Evolutionary conservation across 2,113 vertebrate species (phyloP), one percentile per base, ranked within the genome.

Genomic region (Trematomus loennbergii): DNA sequence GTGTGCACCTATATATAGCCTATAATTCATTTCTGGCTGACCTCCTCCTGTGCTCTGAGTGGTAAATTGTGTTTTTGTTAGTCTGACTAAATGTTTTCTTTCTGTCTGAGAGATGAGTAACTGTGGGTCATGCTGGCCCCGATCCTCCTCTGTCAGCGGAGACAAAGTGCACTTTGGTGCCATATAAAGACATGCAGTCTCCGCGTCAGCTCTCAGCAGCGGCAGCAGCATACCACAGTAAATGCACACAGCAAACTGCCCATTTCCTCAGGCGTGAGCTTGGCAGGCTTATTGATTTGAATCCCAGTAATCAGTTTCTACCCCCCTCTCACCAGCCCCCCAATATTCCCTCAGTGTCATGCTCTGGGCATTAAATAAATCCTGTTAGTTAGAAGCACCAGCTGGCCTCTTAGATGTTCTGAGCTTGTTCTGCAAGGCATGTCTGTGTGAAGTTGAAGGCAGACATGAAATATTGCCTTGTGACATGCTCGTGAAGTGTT

Each of bases 141-240:
- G 13, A 55, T 87, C 79, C 68, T 75, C 79, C 78, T 84, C 89
- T 69, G 87, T 89, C 88, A 89, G 80, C 20, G 20, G 75, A 92
- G 91, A 91, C 86, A 93, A 91, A 93, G 90, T 93, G 84, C 89
- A 86, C 86, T 86, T 84, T 86, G 90, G 88, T 91, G 88, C 90
- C 92, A 85, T 87, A 92, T 91, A 93, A 93, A 94, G 92, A 92
- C 89, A 89, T 75, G 58, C 62, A 84, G 88, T 76, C 75, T 82
- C 50, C 13, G 48, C 81, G 88, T 92, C 88, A 78, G 83, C 89
- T 77, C 86, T 84, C 85, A 58, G 72, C 60, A 48, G 40, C 18
- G 81, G 82, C 57, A 81, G 78, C 76, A 87, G 89, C 90, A 92
- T 90, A 89, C 92, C 91, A 90, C 83, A 87, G 88, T 88, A 87